These are phyloP conservation scores for Drosophila prosaltans DNA, from an alignment of 1,140 invertebrate genomes.

Conservation along the genomic window DNA sequence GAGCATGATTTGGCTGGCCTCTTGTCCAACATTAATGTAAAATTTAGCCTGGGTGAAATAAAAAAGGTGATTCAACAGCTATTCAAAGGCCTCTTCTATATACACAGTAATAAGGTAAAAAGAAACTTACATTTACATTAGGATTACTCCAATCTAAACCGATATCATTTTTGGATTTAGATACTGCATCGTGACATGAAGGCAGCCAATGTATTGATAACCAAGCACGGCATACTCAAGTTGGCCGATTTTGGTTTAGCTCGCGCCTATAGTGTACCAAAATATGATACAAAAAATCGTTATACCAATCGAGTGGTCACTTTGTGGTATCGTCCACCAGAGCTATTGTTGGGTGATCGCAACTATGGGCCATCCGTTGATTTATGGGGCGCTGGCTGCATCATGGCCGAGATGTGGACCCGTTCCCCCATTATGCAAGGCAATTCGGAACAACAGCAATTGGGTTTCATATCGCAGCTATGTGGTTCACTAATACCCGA, in stretches of 20 bases:
- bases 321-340: constrained; percentile 97
- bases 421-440: constrained; percentile 95
- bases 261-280: constrained; percentile 94
- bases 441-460: constrained; percentile 97
- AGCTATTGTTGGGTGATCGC: constrained; percentile 90
- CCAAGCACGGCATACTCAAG: constrained; percentile 97
- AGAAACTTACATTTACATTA: not conserved
- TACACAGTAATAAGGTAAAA: constrained; percentile 95
- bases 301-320: constrained; percentile 99
- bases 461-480: constrained; percentile 96
- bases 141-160: not conserved
- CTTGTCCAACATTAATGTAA: constrained; percentile 97
- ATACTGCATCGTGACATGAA: constrained; percentile 99
- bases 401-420: constrained; percentile 99
- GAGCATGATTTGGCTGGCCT: constrained; percentile 99
- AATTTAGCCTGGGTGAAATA: constrained; percentile 98
- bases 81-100: constrained; percentile 97
- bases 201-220: constrained; percentile 99
- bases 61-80: constrained; percentile 99
- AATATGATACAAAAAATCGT: constrained; percentile 92
- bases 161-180: constrained; percentile 75
- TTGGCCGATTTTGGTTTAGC: constrained; percentile 97
- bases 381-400: constrained; percentile 99
- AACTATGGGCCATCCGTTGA: constrained; percentile 99
- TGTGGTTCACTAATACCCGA: constrained; percentile 98